Evolutionary conservation across 2,113 vertebrate genomes (phyloP), one percentile per base, ranked within the genome.

Genomic region (Eulemur rufifrons): DNA sequence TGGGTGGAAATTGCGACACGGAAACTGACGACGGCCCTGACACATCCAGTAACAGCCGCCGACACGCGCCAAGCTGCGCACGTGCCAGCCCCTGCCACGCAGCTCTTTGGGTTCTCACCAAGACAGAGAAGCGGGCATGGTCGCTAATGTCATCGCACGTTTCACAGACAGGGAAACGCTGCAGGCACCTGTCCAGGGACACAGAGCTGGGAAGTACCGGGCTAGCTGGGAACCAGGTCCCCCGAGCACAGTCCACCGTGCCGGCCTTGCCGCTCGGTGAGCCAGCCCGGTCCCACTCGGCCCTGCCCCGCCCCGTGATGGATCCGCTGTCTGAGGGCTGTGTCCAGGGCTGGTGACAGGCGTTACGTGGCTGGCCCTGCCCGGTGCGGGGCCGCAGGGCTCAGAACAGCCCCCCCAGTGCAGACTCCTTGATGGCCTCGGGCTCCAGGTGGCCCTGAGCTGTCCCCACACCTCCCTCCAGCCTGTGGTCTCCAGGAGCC

Each of bases 121-220:
- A 8, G 8, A 37, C 3, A 12, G 63, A 0, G 1, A 12, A 14
- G 2, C 0, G 3, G 32, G 37, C 2, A 0, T 1, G 0, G 0
- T 3, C 1, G 0, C 2, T 13, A 20, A 6, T 3, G 1, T 7
- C 61, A 15, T 27, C 0, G 1, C 34, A 18, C 74, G 39, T 32
- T n/a, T 9, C 63, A 21, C 32, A 45, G 64, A 13, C 0, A 5
- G 73, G 42, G 17, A 56, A 29, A n/a, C 29, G 13, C 9, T 0
- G 2, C 9, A 2, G 73, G n/a, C 1, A 2, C 8, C 3, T 9
- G 50, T 50, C 25, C 12, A 34, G 71, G 59, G 56, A 34, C 47
- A 7, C 0, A 0, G 0, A 6, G 27, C 37, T 4, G 23, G 20
- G 42, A 25, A 6, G 45, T 13, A 12, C 39, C 0, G 25, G 76